These are phyloP conservation scores for Brevimyrus niger DNA, from an alignment of 2,113 vertebrate species.

Conservation along the genomic window DNA sequence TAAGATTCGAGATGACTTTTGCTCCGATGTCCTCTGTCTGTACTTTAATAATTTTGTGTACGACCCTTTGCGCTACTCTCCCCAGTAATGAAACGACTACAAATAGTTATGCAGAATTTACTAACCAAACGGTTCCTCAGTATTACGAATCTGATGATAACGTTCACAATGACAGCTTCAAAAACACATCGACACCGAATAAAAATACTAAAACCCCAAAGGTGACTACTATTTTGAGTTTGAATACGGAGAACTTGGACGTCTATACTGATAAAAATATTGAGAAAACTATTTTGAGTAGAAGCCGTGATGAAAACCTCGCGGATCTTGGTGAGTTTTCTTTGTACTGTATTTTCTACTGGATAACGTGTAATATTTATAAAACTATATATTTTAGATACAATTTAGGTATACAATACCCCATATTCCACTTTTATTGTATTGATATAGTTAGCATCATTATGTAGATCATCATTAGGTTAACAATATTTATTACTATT, in stretches of 20 bases:
- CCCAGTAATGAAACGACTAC: neutral
- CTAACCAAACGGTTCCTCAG: neutral
- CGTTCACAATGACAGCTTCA: neutral
- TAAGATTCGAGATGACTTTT: neutral
- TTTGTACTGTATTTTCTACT: neutral
- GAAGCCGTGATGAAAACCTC: neutral
- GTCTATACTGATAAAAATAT: neutral
- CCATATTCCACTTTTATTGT: neutral
- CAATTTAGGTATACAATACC: neutral
- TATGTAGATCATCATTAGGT: neutral
- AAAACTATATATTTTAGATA: neutral
- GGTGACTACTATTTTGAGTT: neutral
- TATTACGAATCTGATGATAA: neutral
- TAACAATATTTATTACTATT: neutral
- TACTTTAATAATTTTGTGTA: neutral
- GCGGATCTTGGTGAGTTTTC: neutral
- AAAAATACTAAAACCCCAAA: neutral
- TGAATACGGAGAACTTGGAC: neutral
- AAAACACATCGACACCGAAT: neutral
- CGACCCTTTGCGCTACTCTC: neutral
- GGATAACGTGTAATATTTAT: neutral
- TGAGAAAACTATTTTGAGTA: neutral
- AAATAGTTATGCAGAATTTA: neutral
- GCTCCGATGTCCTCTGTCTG: neutral
- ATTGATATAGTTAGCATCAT: neutral